Conservation (phyloP, 2,888 invertebrate genomes). For the Helicoverpa assulta region DNA sequence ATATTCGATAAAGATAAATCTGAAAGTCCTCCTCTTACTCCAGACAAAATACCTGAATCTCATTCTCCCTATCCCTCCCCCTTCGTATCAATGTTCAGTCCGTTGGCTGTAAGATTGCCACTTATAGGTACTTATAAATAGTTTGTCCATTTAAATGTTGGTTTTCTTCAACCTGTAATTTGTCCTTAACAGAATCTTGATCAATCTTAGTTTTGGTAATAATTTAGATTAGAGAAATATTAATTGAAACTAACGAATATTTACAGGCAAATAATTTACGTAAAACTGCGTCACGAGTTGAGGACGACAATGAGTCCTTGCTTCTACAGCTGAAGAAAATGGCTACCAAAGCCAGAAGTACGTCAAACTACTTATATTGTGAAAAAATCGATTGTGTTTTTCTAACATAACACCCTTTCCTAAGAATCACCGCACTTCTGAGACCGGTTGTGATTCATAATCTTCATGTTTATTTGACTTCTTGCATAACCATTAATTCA, state of each 20-base stretch:
- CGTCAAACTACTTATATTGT: constrained; percentile 87
- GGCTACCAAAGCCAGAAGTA: constrained; percentile 96
- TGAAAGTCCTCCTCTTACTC: constrained; percentile 86
- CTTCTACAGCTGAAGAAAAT: constrained; percentile 98
- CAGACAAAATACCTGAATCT: constrained; percentile 75
- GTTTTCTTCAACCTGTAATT: constrained; percentile 61
- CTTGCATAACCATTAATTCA: constrained; percentile 56
- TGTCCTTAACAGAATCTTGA: constrained; percentile 57
- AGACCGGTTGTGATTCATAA: constrained; percentile 68
- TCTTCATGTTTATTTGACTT: constrained; percentile 64
- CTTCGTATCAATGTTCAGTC: constrained; percentile 85
- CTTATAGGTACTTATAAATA: constrained; percentile 84
- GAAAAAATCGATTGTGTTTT: constrained; percentile 79
- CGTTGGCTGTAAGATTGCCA: constrained; percentile 87
- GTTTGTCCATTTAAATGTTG: constrained; percentile 68
- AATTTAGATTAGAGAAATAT: constrained; percentile 65
- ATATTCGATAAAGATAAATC: constrained; percentile 76
- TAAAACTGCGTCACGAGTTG: constrained; percentile 97
- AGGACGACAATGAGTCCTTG: constrained; percentile 99
- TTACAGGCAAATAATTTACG: constrained; percentile 96
- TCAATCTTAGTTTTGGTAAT: constrained; percentile 52
- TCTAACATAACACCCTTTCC: constrained; percentile 70
- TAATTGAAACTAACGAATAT: constrained; percentile 84
- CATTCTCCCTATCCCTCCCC: constrained; percentile 78
- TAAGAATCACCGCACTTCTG: constrained; percentile 58